phyloP scores from a whole-genome alignment of 2,888 invertebrate species.

The Harmothoe impar region DNA sequence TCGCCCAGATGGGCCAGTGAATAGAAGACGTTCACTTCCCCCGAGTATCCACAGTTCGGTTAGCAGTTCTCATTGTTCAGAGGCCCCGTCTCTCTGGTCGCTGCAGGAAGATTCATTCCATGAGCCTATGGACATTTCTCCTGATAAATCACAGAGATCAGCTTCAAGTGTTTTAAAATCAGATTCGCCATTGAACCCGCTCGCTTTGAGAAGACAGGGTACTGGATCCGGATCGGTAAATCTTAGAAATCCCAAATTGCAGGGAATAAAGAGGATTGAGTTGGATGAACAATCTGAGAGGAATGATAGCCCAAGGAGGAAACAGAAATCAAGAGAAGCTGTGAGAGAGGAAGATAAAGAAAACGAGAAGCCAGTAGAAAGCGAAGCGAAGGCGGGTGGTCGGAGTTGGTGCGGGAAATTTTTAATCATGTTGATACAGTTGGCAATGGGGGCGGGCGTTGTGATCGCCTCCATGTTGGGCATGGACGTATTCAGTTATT shows the following conservation, averaged over 20 bases:
- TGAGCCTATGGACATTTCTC: conserved; percentile 58
- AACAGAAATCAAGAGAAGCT: not conserved
- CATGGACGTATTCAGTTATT: not conserved
- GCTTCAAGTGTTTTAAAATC: not conserved
- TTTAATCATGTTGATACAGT: not conserved
- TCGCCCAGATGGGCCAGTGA: not conserved
- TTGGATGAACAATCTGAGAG: not conserved
- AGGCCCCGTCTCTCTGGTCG: conserved; percentile 15
- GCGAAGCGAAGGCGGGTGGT: not conserved
- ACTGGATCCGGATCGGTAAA: not conserved
- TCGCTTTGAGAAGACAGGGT: conserved; percentile 8
- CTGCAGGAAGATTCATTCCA: not conserved
- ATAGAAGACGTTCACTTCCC: conserved; percentile 19
- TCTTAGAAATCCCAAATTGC: not conserved
- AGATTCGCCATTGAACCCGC: not conserved
- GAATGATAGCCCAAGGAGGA: not conserved
- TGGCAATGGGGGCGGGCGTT: not conserved
- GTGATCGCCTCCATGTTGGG: conserved; percentile 24
- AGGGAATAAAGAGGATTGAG: not conserved
- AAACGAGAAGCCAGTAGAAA: not conserved
- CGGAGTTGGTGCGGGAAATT: not conserved
- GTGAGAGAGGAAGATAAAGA: not conserved
- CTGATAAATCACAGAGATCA: conserved; percentile 31
- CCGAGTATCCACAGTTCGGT: conserved; percentile 6
- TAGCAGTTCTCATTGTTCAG: not conserved